phyloP scores from a whole-genome alignment of 2,113 vertebrate species.

The Panthera leo region DNA sequence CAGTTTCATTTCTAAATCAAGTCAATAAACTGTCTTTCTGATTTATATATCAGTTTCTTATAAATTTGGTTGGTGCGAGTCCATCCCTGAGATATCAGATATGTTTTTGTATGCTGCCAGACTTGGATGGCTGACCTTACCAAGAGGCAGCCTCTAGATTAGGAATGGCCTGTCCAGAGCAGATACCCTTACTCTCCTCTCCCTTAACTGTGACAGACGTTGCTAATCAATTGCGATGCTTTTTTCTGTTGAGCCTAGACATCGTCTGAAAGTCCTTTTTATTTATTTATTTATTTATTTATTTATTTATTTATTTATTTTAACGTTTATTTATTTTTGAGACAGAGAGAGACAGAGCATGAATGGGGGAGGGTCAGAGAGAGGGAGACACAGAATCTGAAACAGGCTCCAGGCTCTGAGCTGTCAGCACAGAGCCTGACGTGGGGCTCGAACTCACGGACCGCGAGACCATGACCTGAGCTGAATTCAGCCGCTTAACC shows the following conservation, averaged over 20 bases:
- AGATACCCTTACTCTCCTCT: neutral
- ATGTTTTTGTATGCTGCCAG: neutral
- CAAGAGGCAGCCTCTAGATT: neutral
- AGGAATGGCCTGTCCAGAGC: neutral
- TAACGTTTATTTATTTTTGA: too few relatives aligned
- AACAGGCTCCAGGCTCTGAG: too few relatives aligned
- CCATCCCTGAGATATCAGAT: neutral
- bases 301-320: too few relatives aligned
- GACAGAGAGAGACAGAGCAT: too few relatives aligned
- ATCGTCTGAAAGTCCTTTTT: neutral
- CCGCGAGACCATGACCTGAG: too few relatives aligned
- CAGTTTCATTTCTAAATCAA: neutral
- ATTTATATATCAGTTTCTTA: neutral
- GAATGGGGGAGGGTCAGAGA: too few relatives aligned
- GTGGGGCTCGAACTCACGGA: too few relatives aligned
- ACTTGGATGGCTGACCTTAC: neutral
- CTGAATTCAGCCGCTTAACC: too few relatives aligned
- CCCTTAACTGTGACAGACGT: neutral
- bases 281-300: neutral
- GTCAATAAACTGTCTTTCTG: neutral
- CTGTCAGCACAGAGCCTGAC: too few relatives aligned
- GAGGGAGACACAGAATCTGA: too few relatives aligned
- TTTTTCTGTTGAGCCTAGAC: neutral
- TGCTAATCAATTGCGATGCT: neutral
- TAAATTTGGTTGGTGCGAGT: neutral